A percentile compares a stretch with the other conserved stretches of the same genome.
Conservation (phyloP, 2,113 vertebrate genomes). For the Gadus macrocephalus region DNA sequence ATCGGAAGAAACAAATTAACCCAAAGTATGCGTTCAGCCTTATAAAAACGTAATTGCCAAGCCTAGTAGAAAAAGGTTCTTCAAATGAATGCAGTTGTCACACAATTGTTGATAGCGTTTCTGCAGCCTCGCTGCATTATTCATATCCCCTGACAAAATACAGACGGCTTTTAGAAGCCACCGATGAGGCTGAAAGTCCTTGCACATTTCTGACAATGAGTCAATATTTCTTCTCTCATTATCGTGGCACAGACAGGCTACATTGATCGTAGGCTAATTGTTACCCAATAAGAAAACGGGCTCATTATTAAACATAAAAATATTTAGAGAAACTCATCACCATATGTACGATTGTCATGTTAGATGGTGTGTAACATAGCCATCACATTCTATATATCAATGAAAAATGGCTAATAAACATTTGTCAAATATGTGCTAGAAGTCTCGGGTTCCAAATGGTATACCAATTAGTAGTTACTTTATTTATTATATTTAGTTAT, state of each 20-base stretch:
- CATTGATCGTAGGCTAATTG: background rate
- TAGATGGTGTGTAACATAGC: no score
- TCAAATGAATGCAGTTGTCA: slow-evolving; percentile 29
- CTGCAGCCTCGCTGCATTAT: slow-evolving; percentile 41
- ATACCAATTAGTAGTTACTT: no score
- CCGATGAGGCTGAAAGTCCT: slow-evolving; percentile 14
- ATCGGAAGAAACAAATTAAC: slow-evolving; percentile 18
- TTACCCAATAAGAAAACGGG: background rate
- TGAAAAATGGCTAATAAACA: no score
- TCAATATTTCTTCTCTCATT: slow-evolving; percentile 11
- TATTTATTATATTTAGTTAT: no score
- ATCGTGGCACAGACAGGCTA: background rate
- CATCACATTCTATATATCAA: no score
- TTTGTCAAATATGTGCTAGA: no score
- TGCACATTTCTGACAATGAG: slow-evolving; percentile 11
- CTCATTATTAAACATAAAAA: no score
- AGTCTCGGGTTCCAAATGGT: no score
- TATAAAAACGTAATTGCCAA: slow-evolving; percentile 41
- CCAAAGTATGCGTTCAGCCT: slow-evolving; percentile 12
- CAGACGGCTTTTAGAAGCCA: slow-evolving; percentile 26
- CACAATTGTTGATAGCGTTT: slow-evolving; percentile 29
- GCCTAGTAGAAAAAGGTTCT: background rate
- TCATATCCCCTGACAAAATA: slow-evolving; percentile 43
- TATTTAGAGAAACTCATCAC: no score
- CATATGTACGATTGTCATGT: no score